Evolutionary conservation across 2,797 vertebrate genomes (phyloP).

Genomic region (Eupleurogrammus muticus): DNA sequence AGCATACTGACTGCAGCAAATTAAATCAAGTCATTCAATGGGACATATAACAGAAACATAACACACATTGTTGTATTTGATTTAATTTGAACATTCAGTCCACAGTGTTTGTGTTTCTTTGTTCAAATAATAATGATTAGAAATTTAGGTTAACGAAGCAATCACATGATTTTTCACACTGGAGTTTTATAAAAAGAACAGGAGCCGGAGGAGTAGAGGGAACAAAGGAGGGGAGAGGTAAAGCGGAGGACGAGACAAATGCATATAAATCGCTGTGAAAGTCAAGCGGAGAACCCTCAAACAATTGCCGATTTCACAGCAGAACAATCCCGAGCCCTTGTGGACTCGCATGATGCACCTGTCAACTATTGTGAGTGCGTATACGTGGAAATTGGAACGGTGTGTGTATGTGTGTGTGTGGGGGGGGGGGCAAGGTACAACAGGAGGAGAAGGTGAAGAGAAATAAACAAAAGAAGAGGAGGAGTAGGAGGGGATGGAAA

Average conservation of each 20-base stretch:
- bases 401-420: no score
- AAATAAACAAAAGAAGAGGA: not conserved
- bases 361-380: not conserved
- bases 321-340: conserved; percentile 1
- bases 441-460: not conserved
- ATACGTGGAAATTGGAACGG: not conserved
- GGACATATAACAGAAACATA: no score
- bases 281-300: not conserved
- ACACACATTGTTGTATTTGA: not conserved
- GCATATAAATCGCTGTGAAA: not conserved
- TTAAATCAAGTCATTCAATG: not conserved
- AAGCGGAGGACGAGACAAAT: no score
- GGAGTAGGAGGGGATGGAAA: not conserved
- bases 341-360: not conserved
- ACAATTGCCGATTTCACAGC: conserved; percentile 18
- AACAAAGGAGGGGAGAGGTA: not conserved
- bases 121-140: no score
- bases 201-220: not conserved
- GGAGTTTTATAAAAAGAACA: not conserved
- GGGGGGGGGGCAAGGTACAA: no score
- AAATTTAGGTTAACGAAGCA: no score
- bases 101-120: not conserved
- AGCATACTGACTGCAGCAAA: not conserved
- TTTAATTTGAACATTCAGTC: not conserved
- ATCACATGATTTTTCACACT: not conserved